Conservation (phyloP, 23 tunicate species). For the Botrylloides violaceus region DNA sequence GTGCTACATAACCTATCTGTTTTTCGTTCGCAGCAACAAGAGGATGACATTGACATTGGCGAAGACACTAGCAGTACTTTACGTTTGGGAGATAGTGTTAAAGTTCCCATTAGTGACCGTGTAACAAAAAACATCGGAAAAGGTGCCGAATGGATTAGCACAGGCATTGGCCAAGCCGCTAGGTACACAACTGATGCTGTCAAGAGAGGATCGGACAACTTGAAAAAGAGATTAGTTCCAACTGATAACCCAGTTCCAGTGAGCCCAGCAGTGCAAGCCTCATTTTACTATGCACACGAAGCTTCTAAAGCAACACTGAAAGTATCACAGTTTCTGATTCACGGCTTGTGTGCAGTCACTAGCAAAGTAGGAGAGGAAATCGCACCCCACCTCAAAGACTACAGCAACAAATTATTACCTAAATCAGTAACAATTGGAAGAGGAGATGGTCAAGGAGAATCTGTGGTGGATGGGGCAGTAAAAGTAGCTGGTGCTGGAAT, state of each 20-base stretch:
- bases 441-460: constrained; percentile 17
- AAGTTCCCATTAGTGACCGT: constrained; percentile 35
- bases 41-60: constrained; percentile 30
- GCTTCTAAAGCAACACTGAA: constrained; percentile 55
- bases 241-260: constrained; percentile 32
- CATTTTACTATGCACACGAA: constrained; percentile 54
- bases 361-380: constrained; percentile 24
- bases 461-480: constrained; percentile 30
- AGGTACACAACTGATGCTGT: constrained; percentile 27
- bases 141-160: constrained; percentile 68
- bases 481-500: constrained; percentile 69
- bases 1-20: constrained; percentile 39
- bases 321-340: constrained; percentile 40
- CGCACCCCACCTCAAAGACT: constrained; percentile 39
- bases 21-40: constrained; percentile 19
- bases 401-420: constrained; percentile 15
- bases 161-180: constrained; percentile 53
- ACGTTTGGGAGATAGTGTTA: not conserved
- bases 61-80: not conserved
- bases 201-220: constrained; percentile 33
- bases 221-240: constrained; percentile 39
- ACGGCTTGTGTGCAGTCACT: constrained; percentile 38
- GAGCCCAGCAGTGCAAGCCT: constrained; percentile 39
- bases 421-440: constrained; percentile 8
- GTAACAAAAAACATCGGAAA: constrained; percentile 37